Percentiles rank a stretch among this genome's conserved stretches.
Conservation (phyloP, 2,888 invertebrate species). For the Nomada hirtipes region DNA sequence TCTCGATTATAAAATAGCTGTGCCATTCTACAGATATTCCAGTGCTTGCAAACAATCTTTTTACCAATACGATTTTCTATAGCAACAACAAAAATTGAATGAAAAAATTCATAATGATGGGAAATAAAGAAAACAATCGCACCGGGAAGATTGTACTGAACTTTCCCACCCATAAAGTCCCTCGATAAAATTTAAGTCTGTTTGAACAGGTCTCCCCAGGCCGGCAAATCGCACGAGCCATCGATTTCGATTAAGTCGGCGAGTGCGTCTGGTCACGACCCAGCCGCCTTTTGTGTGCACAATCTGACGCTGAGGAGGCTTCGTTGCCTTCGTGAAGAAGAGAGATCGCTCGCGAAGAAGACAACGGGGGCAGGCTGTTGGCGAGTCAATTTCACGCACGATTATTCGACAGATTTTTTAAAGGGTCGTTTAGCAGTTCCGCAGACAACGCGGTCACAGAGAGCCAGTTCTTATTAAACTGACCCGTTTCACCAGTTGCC, state of each 20-base stretch:
- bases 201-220: background rate
- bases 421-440: constrained; percentile 8
- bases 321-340: constrained; percentile 14
- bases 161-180: background rate
- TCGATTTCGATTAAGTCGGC: constrained; percentile 67
- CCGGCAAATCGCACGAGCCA: constrained; percentile 66
- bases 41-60: too few relatives aligned
- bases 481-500: constrained; percentile 8
- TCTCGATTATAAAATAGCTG: too few relatives aligned
- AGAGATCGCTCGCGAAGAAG: constrained; percentile 38
- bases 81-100: too few relatives aligned
- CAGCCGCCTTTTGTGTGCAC: constrained; percentile 35
- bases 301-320: constrained; percentile 22
- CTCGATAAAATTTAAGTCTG: background rate
- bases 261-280: constrained; percentile 39
- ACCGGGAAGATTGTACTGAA: background rate
- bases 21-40: too few relatives aligned
- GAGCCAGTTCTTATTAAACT: constrained; percentile 9
- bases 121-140: background rate
- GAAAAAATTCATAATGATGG: too few relatives aligned
- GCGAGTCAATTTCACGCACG: constrained; percentile 63
- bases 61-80: too few relatives aligned
- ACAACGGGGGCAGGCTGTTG: constrained; percentile 30
- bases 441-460: background rate
- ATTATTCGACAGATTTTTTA: constrained; percentile 42